Evolutionary conservation across 1,140 invertebrate species (phyloP), one percentile per base, ranked within the genome.

Genomic region (Berghia stephanieae): DNA sequence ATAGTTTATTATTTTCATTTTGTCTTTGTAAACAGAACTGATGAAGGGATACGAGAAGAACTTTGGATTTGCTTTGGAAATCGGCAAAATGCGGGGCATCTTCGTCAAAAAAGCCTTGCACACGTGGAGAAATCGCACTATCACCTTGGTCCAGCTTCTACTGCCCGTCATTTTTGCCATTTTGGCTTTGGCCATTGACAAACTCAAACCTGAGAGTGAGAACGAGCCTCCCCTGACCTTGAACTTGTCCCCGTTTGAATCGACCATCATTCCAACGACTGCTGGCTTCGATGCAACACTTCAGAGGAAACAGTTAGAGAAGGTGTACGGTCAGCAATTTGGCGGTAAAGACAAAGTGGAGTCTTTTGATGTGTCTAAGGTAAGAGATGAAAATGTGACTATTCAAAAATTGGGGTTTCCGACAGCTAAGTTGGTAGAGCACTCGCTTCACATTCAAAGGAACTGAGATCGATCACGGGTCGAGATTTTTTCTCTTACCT

Each of bases 41-140:
- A 78, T 68, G 52, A 49, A 57, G 21, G 40, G 49, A 34, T 78
- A 68, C 63, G 24, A 8, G 31, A 78, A 75, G 66, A 10, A 49
- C 27, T 69, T 27, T 13, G 77, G 77, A 2, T 38, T 57, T 34
- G 1, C 24, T 18, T 49, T 78, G 63, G 24, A 49, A 63, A 34
- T 71, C 63, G 74, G 43, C 18, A 52, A 66, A 8, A 85, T 90
- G 42, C 75, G 78, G 46, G 88, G 86, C 2, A 86, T 90, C 83
- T 75, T 89, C 38, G 70, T 86, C 0, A 90, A 90, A 77, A 85
- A 87, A 74, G 68, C 83, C 0, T 80, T 88, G 31, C 85, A 89
- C 60, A 84, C 85, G 8, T 77, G 82, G 27, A 71, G 89, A 40
- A 89, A 89, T 74, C 79, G 77, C 46, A 24, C 44, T 42, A 46